These are phyloP conservation scores for Dastarcus helophoroides DNA, from an alignment of 2,888 invertebrate genomes.

Conservation along the genomic window DNA sequence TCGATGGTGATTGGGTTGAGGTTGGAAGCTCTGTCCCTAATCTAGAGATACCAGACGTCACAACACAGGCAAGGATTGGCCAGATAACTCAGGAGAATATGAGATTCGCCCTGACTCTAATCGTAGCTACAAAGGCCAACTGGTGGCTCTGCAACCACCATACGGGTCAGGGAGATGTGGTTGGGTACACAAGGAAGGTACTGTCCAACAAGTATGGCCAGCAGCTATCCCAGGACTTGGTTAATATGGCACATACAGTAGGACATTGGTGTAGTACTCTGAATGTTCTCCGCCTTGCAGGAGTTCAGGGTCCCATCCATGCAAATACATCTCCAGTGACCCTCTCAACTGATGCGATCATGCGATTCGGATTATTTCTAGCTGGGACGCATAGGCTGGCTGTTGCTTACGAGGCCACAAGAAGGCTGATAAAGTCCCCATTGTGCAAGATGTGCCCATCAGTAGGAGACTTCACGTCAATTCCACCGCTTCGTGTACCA, in stretches of 20 bases:
- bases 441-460: neutral
- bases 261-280: conserved; percentile 2
- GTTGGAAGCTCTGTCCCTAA: neutral
- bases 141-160: conserved; percentile 3
- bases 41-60: neutral
- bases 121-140: conserved; percentile 3
- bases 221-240: neutral
- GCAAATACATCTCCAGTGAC: neutral
- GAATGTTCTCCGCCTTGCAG: neutral
- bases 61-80: neutral
- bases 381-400: conserved; percentile 1
- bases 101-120: neutral
- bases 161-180: conserved; percentile 2
- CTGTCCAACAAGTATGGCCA: neutral
- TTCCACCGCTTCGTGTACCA: neutral
- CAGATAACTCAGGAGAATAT: neutral
- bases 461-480: neutral
- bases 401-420: neutral
- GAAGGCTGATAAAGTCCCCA: neutral
- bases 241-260: neutral
- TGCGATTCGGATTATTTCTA: conserved; percentile 2
- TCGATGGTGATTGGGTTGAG: conserved; percentile 2
- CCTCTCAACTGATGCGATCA: neutral
- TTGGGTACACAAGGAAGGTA: neutral
- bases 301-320: neutral